phyloP scores from a whole-genome alignment of 2,113 vertebrate species.

The Pomatostomus ruficeps region DNA sequence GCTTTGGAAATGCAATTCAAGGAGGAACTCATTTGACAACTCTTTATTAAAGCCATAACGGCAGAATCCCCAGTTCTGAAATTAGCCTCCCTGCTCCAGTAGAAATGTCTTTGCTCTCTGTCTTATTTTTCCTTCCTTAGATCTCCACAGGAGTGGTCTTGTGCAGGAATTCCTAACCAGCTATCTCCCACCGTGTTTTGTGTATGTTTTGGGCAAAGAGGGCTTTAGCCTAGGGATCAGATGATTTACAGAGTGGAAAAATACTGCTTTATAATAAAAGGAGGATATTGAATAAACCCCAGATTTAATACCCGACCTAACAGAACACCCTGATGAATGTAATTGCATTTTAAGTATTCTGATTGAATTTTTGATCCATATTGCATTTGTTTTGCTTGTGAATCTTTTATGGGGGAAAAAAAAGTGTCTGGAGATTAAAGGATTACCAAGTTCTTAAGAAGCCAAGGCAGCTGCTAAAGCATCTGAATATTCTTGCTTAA shows the following conservation, averaged over 20 bases:
- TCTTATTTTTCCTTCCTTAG: constrained; percentile 13
- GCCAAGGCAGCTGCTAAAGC: constrained; percentile 73
- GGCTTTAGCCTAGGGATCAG: constrained; percentile 78
- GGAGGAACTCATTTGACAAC: constrained; percentile 15
- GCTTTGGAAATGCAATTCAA: constrained; percentile 34
- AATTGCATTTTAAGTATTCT: constrained; percentile 84
- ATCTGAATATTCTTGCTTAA: constrained; percentile 72
- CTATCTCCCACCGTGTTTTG: constrained; percentile 5
- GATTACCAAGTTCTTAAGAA: constrained; percentile 81
- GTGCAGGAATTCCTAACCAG: constrained; percentile 22
- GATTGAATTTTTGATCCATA: constrained; percentile 85
- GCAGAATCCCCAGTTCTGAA: constrained; percentile 29
- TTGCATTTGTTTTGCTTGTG: constrained; percentile 82
- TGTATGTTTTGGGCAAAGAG: constrained; percentile 60
- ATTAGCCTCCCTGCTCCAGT: constrained; percentile 32
- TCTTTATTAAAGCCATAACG: constrained; percentile 52
- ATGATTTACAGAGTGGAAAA: constrained; percentile 78
- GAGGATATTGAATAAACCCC: constrained; percentile 81
- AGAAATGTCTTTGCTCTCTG: constrained; percentile 8
- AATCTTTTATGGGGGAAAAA: constrained; percentile 73
- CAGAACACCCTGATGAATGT: constrained; percentile 80
- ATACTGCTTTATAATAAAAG: constrained; percentile 80
- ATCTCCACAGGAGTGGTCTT: not conserved
- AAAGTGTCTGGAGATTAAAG: constrained; percentile 80
- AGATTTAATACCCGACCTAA: constrained; percentile 78